These are phyloP conservation scores for Melitaea cinxia DNA, from an alignment of 1,140 invertebrate genomes.

Conservation along the genomic window DNA sequence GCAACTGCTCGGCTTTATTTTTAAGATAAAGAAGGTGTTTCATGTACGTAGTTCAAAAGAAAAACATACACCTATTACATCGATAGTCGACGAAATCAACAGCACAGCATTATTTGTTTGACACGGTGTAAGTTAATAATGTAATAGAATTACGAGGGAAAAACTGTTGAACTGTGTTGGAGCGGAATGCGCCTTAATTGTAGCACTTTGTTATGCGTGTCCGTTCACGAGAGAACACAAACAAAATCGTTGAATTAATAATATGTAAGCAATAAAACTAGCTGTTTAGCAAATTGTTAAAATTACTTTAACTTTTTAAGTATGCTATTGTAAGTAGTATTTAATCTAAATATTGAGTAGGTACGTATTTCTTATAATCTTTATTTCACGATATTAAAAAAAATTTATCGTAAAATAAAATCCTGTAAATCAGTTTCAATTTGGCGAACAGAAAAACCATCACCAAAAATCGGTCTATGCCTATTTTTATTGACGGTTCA, in stretches of 20 bases:
- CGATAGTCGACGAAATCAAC: constrained; percentile 29
- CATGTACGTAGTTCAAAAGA: no score
- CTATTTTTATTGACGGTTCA: background rate
- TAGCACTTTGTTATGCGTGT: constrained; percentile 67
- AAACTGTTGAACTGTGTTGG: constrained; percentile 75
- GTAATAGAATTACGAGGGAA: constrained; percentile 80
- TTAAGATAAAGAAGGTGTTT: no score
- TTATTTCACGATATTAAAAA: background rate
- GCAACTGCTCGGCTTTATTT: no score
- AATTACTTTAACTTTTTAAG: background rate
- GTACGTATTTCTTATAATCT: background rate
- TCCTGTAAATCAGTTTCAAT: no score
- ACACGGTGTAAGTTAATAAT: constrained; percentile 80
- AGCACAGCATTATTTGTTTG: constrained; percentile 56
- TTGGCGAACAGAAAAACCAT: background rate
- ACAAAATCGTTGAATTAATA: constrained; percentile 9
- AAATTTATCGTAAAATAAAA: no score
- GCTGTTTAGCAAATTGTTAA: background rate
- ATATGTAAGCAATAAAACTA: background rate
- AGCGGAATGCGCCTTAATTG: constrained; percentile 74
- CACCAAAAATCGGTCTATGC: background rate
- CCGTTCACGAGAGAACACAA: constrained; percentile 17
- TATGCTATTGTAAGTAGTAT: background rate
- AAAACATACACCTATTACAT: constrained; percentile 9
- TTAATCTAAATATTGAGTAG: no score